These are phyloP conservation scores for Triplophysa rosa DNA, from an alignment of 2,113 vertebrate genomes.

Conservation along the genomic window DNA sequence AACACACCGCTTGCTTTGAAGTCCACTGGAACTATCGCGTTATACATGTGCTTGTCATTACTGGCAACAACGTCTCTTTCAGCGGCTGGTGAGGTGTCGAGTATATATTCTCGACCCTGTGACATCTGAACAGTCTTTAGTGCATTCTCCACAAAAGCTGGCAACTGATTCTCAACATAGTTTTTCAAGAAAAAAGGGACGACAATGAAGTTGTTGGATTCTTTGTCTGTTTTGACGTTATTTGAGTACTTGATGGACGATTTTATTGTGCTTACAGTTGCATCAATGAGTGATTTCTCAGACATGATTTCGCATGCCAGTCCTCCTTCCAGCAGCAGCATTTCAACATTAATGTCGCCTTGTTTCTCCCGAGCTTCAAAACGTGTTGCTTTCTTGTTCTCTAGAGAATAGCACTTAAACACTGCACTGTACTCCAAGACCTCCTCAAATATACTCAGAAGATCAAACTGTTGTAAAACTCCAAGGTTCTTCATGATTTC, in stretches of 20 bases:
- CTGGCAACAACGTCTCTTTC: neutral
- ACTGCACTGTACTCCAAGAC: slow-evolving; percentile 24
- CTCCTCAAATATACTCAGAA: slow-evolving; percentile 41
- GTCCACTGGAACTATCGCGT: slow-evolving; percentile 53
- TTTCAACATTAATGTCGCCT: slow-evolving; percentile 27
- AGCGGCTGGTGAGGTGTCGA: neutral
- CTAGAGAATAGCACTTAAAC: slow-evolving; percentile 39
- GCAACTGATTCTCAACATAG: slow-evolving; percentile 39
- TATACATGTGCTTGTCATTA: neutral
- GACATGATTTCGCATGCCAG: slow-evolving; percentile 47
- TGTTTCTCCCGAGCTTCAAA: neutral
- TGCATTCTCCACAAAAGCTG: slow-evolving; percentile 48
- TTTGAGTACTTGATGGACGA: slow-evolving; percentile 45
- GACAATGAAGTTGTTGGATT: slow-evolving; percentile 19
- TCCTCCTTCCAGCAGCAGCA: slow-evolving; percentile 50
- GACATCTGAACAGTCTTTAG: slow-evolving; percentile 42
- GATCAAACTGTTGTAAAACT: slow-evolving; percentile 42
- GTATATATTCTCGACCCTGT: slow-evolving; percentile 43
- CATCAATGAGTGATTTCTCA: slow-evolving; percentile 42
- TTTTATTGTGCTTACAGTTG: slow-evolving; percentile 34
- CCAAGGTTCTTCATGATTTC: slow-evolving; percentile 41
- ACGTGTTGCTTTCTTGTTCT: slow-evolving; percentile 35
- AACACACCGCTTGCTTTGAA: slow-evolving; percentile 54
- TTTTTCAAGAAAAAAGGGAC: slow-evolving; percentile 47
- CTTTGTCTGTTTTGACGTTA: neutral